Conservation (phyloP, 2,113 vertebrate species). For the Clarias batrachus region DNA sequence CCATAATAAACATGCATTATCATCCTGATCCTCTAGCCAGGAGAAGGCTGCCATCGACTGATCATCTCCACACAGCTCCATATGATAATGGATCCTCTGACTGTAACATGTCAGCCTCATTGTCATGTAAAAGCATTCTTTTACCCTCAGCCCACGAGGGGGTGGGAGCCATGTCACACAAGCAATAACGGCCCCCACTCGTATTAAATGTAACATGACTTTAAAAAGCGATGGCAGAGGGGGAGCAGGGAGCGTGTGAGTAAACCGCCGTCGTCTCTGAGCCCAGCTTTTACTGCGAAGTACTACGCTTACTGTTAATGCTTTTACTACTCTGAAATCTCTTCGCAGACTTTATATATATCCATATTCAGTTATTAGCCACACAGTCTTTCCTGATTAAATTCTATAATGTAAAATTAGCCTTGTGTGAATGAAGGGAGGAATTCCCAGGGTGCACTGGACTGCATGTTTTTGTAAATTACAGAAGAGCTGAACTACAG, state of each 20-base stretch:
- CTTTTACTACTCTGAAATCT: background rate
- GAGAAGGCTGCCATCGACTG: constrained; percentile 51
- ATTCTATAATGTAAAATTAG: background rate
- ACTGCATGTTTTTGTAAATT: background rate
- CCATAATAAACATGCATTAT: constrained; percentile 59
- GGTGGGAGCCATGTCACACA: constrained; percentile 27
- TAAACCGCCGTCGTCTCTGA: background rate
- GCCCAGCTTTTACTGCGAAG: background rate
- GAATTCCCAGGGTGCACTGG: background rate
- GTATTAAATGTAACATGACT: constrained; percentile 55
- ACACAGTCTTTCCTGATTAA: background rate
- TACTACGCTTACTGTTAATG: background rate
- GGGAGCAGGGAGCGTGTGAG: background rate
- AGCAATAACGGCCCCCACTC: constrained; percentile 37
- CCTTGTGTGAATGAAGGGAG: background rate
- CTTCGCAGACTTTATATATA: background rate
- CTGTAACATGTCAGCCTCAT: constrained; percentile 75
- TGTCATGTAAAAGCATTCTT: constrained; percentile 76
- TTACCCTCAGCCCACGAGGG: constrained; percentile 33
- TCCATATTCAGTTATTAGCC: background rate
- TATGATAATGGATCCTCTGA: constrained; percentile 77
- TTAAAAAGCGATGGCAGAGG: constrained; percentile 45
- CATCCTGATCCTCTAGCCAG: constrained; percentile 43
- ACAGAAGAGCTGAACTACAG: background rate
- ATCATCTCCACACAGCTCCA: constrained; percentile 63